Evolutionary conservation across 2,797 vertebrate species (phyloP).

Genomic region (Graptemys geographica): DNA sequence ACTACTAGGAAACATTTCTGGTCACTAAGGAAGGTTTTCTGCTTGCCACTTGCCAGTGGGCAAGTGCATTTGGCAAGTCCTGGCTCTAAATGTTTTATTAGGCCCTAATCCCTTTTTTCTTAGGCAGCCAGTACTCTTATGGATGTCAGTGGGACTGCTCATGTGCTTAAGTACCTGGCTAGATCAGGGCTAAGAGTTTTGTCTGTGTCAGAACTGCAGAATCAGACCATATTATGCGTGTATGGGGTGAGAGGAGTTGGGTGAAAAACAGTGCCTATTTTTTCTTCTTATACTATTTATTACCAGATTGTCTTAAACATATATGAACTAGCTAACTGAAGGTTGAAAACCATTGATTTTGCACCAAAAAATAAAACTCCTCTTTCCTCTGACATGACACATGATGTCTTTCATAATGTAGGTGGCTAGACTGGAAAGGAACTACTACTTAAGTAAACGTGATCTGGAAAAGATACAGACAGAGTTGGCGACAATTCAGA

Average conservation of each 20-base stretch:
- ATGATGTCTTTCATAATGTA: slow-evolving; percentile 57
- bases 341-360: background rate
- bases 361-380: background rate
- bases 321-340: background rate
- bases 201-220: background rate
- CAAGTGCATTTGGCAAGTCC: background rate
- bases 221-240: background rate
- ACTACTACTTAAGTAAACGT: slow-evolving; percentile 89
- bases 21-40: background rate
- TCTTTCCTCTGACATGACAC: background rate
- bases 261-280: background rate
- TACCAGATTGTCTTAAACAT: background rate
- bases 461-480: slow-evolving; percentile 91
- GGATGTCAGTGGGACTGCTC: background rate
- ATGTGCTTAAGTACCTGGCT: background rate
- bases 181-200: background rate
- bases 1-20: background rate
- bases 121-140: background rate
- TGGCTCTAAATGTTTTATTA: background rate
- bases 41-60: background rate
- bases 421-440: slow-evolving; percentile 92
- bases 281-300: background rate
- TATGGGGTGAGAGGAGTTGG: background rate
- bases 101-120: background rate
- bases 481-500: slow-evolving; percentile 87